Conservation (phyloP, 1,140 invertebrate genomes). For the Steinernema feltiae region DNA sequence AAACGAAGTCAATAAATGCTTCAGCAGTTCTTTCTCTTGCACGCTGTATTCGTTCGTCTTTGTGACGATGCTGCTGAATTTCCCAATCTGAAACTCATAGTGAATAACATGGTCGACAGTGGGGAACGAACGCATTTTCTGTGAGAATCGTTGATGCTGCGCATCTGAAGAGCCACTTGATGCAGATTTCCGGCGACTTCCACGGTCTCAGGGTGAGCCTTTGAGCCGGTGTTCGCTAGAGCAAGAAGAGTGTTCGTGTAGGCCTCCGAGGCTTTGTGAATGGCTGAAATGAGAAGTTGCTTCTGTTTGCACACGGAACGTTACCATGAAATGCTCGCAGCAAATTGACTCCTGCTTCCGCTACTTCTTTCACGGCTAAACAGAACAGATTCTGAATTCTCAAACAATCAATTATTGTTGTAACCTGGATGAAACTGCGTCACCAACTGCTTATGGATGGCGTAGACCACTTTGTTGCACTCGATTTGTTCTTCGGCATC, state of each 20-base stretch:
- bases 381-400: background rate
- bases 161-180: background rate
- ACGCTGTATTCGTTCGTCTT: constrained; percentile 11
- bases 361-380: constrained; percentile 2
- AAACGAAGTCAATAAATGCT: background rate
- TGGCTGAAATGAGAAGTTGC: background rate
- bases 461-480: constrained; percentile 13
- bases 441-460: background rate
- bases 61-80: background rate
- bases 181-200: background rate
- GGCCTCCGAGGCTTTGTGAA: background rate
- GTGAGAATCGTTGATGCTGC: background rate
- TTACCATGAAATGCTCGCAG: background rate
- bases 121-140: background rate
- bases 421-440: background rate
- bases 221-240: background rate
- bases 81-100: background rate
- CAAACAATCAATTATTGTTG: background rate
- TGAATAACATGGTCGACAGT: too few species aligned
- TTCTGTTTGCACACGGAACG: background rate
- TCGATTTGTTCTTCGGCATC: background rate
- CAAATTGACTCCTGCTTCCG: background rate
- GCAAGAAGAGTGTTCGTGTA: background rate
- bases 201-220: background rate
- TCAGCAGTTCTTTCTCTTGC: background rate